A percentile compares a stretch with the other conserved stretches of the same genome.
Evolutionary conservation across 1,140 invertebrate species (phyloP).

Genomic region (Euwallacea fornicatus): DNA sequence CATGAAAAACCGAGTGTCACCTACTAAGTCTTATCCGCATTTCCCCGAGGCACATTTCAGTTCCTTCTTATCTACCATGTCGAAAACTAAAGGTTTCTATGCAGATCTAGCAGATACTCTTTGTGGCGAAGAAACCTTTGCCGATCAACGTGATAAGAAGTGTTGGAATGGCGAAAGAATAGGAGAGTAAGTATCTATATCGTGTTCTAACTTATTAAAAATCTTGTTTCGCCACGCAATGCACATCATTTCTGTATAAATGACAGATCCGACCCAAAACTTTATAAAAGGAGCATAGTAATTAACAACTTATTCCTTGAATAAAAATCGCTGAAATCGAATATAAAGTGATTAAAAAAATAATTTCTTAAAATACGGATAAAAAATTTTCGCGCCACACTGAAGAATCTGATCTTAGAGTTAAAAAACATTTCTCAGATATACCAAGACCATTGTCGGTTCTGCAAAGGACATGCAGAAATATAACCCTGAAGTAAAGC

Average conservation of each 20-base stretch:
- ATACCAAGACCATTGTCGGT: conserved; percentile 65
- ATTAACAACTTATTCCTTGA: no score
- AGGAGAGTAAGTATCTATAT: conserved; percentile 68
- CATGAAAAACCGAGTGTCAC: conserved; percentile 30
- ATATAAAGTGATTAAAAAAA: no score
- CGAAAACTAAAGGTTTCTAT: conserved; percentile 71
- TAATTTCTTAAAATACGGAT: no score
- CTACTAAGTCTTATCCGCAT: conserved; percentile 37
- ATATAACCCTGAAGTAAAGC: conserved; percentile 68
- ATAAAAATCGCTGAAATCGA: no score
- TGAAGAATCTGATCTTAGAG: no score
- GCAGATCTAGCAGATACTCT: conserved; percentile 67
- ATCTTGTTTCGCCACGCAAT: no score
- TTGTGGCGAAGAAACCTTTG: conserved; percentile 65
- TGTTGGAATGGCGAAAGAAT: conserved; percentile 78
- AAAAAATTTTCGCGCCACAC: no score
- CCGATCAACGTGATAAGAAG: conserved; percentile 59
- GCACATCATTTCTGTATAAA: no score
- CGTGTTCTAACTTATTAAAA: no score
- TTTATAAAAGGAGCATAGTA: no score
- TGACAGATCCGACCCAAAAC: no score
- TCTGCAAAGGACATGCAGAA: conserved; percentile 63
- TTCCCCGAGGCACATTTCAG: conserved; percentile 60
- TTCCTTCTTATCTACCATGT: conserved; percentile 66
- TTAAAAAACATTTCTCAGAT: conserved; percentile 55